Evolutionary conservation across 2,797 vertebrate genomes (phyloP).

Genomic region (Typhlichthys subterraneus): DNA sequence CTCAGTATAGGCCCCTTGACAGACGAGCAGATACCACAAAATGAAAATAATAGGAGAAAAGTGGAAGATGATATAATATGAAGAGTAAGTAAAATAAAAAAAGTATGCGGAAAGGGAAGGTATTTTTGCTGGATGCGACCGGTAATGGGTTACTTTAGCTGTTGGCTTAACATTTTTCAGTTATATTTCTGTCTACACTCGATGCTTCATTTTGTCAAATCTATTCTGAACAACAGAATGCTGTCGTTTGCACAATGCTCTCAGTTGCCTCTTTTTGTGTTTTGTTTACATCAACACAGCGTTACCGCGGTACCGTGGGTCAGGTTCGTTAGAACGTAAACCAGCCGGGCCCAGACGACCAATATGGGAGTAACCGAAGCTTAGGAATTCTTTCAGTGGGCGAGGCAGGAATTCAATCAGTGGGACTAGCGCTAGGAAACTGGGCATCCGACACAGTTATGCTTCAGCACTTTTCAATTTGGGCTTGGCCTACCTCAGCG

Average conservation of each 20-base stretch:
- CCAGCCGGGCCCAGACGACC: conserved; percentile 25
- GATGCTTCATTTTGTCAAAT: neutral
- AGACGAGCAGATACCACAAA: neutral
- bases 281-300: conserved; percentile 10
- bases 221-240: neutral
- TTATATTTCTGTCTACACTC: no score
- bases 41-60: conserved; percentile 2
- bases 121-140: neutral
- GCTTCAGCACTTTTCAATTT: conserved; percentile 81
- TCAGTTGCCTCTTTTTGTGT: neutral
- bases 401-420: conserved; percentile 73
- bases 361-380: conserved; percentile 45
- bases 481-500: conserved; percentile 61
- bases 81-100: neutral
- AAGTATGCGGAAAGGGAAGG: neutral
- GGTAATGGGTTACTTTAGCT: no score
- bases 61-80: neutral
- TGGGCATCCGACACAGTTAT: conserved; percentile 72
- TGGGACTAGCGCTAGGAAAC: conserved; percentile 62
- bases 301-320: conserved; percentile 16
- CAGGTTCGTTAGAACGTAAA: conserved; percentile 46
- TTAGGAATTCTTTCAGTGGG: conserved; percentile 62
- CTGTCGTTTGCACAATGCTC: neutral
- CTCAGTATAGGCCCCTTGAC: conserved; percentile 1
- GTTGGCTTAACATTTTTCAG: no score